Conservation (phyloP, 2,888 invertebrate species). For the Liopterus haemorrhoidalis region DNA sequence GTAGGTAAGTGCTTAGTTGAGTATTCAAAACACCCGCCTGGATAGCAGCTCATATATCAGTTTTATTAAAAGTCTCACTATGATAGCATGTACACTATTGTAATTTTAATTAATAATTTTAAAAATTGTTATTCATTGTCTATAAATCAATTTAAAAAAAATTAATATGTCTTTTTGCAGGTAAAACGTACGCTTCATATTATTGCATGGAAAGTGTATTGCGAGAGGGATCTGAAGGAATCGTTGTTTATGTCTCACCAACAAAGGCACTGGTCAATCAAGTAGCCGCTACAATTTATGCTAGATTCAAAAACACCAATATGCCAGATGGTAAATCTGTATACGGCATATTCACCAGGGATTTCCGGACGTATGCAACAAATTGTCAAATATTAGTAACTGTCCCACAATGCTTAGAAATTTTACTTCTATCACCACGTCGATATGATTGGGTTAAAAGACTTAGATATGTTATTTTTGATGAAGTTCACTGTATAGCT, state of each 20-base stretch:
- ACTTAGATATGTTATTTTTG: conserved; percentile 31
- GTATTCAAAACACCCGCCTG: too few relatives aligned
- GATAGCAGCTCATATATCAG: too few relatives aligned
- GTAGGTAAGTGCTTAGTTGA: too few relatives aligned
- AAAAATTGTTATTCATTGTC: too few relatives aligned
- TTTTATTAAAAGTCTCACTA: too few relatives aligned
- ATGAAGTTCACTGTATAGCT: conserved; percentile 33
- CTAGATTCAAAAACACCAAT: conserved; percentile 29
- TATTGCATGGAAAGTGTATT: conserved; percentile 43
- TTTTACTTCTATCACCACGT: conserved; percentile 30
- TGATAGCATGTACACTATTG: too few relatives aligned
- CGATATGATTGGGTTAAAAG: conserved; percentile 27
- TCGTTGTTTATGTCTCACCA: conserved; percentile 42
- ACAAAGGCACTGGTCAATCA: conserved; percentile 39
- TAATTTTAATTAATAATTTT: too few relatives aligned
- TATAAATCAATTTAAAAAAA: too few relatives aligned
- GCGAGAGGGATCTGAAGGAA: conserved; percentile 38
- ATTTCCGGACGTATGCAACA: conserved; percentile 26
- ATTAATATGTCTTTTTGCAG: too few relatives aligned
- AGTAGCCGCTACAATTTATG: conserved; percentile 31
- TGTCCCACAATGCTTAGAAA: conserved; percentile 32
- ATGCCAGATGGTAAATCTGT: conserved; percentile 28
- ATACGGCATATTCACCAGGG: conserved; percentile 32
- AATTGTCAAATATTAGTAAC: conserved; percentile 32
- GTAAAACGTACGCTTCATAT: conserved; percentile 44